Percentiles rank a stretch among this genome's conserved stretches.
Conservation (phyloP, 2,113 vertebrate species). For the Zosterops borbonicus region DNA sequence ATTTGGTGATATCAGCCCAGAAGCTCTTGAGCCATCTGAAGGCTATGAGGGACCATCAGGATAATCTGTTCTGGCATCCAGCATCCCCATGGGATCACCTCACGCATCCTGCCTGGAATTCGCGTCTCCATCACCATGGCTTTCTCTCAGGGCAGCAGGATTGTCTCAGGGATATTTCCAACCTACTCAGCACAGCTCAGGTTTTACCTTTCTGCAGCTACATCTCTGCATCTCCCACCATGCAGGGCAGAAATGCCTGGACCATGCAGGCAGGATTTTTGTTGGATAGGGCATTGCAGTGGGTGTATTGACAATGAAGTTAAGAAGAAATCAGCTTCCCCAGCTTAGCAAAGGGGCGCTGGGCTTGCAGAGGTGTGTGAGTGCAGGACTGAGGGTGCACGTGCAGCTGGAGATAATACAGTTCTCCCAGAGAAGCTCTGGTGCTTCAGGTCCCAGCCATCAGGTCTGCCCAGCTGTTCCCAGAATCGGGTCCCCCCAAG, state of each 20-base stretch:
- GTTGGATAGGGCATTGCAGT: neutral
- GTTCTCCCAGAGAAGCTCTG: neutral
- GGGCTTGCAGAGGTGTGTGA: neutral
- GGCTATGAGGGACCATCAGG: neutral
- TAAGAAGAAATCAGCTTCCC: neutral
- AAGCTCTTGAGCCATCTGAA: neutral
- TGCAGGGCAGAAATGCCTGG: neutral
- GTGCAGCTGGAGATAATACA: neutral
- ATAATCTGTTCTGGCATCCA: neutral
- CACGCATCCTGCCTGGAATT: neutral
- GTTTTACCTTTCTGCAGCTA: neutral
- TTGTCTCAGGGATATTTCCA: neutral
- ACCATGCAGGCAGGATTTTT: neutral
- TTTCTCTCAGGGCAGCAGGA: neutral
- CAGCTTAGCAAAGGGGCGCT: neutral
- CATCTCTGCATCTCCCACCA: neutral
- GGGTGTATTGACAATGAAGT: neutral
- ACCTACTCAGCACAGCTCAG: neutral
- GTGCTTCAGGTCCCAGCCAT: neutral
- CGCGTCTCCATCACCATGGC: neutral
- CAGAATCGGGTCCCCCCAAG: neutral
- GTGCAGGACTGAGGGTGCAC: accelerated
- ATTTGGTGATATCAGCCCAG: neutral
- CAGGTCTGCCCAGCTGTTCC: neutral
- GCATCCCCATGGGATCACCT: neutral